Conservation (phyloP, 1,140 invertebrate species). For the Catajapyx aquilonaris region DNA sequence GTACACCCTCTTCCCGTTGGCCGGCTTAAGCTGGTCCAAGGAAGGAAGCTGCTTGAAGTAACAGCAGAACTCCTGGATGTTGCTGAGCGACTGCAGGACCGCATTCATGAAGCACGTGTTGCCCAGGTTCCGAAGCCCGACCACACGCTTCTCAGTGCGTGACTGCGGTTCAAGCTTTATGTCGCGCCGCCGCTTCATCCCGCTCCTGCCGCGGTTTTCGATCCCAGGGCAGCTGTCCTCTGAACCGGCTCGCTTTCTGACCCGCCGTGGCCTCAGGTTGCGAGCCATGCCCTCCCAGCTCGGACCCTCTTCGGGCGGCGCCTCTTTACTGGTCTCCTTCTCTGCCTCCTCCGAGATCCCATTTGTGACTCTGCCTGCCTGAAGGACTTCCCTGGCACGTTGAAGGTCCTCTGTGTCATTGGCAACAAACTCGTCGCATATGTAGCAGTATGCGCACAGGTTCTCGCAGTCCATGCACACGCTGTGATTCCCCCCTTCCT, state of each 20-base stretch:
- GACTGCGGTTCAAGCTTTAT: no score
- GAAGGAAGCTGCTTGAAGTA: constrained; percentile 60
- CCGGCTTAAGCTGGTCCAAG: constrained; percentile 32
- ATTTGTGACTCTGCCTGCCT: no score
- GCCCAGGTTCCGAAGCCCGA: constrained; percentile 61
- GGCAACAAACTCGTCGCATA: constrained; percentile 57
- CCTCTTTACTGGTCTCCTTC: constrained; percentile 13
- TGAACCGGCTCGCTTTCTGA: constrained; percentile 13
- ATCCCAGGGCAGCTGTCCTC: constrained; percentile 13
- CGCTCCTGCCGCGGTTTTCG: constrained; percentile 4
- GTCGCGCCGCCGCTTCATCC: constrained; percentile 18
- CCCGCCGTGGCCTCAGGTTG: no score
- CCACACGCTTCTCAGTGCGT: no score
- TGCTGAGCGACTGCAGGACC: constrained; percentile 61
- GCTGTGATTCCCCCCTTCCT: constrained; percentile 32
- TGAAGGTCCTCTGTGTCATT: constrained; percentile 42
- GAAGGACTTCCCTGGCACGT: no score
- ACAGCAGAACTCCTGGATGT: constrained; percentile 63
- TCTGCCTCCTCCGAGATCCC: constrained; percentile 15
- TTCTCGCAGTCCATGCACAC: constrained; percentile 55
- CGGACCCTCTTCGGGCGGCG: no score
- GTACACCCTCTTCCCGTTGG: constrained; percentile 28
- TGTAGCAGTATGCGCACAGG: constrained; percentile 53
- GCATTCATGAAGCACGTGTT: constrained; percentile 83
- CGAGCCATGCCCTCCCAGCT: no score